Percentiles rank a stretch among this genome's conserved stretches.
phyloP scores from a whole-genome alignment of 2,888 invertebrate genomes.

The Andrena bicolor region DNA sequence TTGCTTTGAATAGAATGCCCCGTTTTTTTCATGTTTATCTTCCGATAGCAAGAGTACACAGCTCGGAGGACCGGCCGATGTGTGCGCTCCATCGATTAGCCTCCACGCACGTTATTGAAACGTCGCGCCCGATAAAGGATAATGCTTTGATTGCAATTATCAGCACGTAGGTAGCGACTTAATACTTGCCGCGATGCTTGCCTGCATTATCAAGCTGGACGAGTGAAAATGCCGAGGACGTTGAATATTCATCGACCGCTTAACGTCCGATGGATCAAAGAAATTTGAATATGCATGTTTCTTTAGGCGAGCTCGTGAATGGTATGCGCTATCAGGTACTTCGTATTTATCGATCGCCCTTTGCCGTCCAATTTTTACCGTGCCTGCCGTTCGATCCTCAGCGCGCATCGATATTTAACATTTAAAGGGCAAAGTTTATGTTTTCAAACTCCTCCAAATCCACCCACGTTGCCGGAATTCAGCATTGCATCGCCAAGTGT shows the following conservation, averaged over 20 bases:
- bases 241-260: constrained; percentile 55
- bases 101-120: constrained; percentile 23
- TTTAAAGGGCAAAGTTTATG: background rate
- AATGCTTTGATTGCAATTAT: constrained; percentile 32
- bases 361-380: background rate
- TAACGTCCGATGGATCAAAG: constrained; percentile 50
- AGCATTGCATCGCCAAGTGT: no score
- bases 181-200: constrained; percentile 35
- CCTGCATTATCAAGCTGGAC: constrained; percentile 28
- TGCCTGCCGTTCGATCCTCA: background rate
- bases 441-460: no score
- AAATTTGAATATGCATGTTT: constrained; percentile 54
- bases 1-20: no score
- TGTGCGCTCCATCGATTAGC: constrained; percentile 9
- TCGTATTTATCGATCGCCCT: constrained; percentile 20
- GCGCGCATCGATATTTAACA: background rate
- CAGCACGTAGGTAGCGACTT: constrained; percentile 28
- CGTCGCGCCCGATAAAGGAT: background rate
- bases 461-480: no score
- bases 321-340: constrained; percentile 25
- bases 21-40: no score
- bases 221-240: constrained; percentile 19
- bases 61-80: no score
- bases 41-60: no score
- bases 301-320: constrained; percentile 29